phyloP scores from a whole-genome alignment of 2,113 vertebrate species.

The Motacilla tschutschensis region DNA sequence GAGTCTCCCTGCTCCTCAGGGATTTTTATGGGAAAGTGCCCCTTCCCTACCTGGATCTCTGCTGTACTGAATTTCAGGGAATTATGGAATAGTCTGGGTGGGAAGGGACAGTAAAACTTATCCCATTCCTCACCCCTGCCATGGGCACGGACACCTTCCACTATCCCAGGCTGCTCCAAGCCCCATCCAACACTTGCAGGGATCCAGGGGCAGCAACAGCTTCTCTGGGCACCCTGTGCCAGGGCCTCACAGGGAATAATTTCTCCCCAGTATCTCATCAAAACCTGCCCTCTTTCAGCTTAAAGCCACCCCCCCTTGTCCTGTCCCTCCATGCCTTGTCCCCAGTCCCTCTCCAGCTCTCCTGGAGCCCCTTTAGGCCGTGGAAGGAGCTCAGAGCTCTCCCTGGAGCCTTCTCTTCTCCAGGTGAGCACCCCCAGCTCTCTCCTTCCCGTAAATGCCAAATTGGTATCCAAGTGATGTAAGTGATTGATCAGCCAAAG shows the following conservation, averaged over 20 bases:
- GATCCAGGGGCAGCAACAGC: not conserved
- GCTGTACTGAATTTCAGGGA: not conserved
- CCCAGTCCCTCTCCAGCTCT: not conserved
- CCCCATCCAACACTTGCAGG: not conserved
- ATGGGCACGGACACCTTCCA: not conserved
- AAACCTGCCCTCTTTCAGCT: not conserved
- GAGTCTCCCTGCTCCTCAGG: not conserved
- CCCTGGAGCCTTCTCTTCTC: not conserved
- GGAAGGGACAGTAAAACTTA: not conserved
- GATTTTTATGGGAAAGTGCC: not conserved
- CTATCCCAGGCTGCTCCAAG: accelerated
- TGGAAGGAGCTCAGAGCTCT: not conserved
- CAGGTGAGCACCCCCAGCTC: not conserved
- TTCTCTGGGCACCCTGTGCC: not conserved
- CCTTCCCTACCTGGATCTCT: not conserved
- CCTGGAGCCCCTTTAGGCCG: not conserved
- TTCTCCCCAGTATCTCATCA: not conserved
- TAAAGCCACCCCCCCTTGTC: too few species aligned
- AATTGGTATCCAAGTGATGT: not conserved
- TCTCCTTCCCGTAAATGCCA: not conserved
- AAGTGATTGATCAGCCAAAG: not conserved
- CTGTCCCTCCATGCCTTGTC: not conserved
- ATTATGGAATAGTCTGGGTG: not conserved
- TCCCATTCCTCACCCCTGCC: accelerated
- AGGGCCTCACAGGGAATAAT: accelerated